Evolutionary conservation across 2,113 vertebrate genomes (phyloP).

Genomic region (Panthera leo): DNA sequence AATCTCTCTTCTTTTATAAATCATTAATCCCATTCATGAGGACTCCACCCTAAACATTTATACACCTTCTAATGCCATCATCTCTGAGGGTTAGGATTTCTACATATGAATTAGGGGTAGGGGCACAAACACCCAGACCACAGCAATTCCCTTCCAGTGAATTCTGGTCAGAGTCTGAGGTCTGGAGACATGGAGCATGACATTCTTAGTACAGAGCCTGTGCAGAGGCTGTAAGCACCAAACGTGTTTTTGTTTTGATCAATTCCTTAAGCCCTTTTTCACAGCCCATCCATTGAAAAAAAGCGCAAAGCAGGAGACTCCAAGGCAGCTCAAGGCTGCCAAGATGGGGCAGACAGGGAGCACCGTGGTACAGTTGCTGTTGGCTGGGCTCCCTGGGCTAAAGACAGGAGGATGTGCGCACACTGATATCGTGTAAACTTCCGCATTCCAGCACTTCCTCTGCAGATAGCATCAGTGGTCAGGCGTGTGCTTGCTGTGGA

Average conservation of each 20-base stretch:
- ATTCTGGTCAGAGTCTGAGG: not conserved
- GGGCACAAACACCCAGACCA: not conserved
- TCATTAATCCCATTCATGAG: not conserved
- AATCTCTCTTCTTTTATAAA: not conserved
- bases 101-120: not conserved
- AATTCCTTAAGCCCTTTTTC: not conserved
- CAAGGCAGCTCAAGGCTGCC: not conserved
- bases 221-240: not conserved
- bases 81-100: not conserved
- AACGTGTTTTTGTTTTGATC: not conserved
- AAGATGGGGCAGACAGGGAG: not conserved
- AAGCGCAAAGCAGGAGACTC: not conserved
- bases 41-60: not conserved
- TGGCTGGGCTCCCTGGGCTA: slow-evolving; percentile 49
- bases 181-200: not conserved
- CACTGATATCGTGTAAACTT: slow-evolving; percentile 70
- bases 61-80: not conserved
- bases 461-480: slow-evolving; percentile 58
- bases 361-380: not conserved
- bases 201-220: not conserved
- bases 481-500: not conserved
- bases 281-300: not conserved
- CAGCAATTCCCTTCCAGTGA: not conserved
- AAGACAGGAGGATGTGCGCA: slow-evolving; percentile 34
- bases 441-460: slow-evolving; percentile 77